Conservation (phyloP, 2,888 invertebrate species). For the Hyposoter didymator region DNA sequence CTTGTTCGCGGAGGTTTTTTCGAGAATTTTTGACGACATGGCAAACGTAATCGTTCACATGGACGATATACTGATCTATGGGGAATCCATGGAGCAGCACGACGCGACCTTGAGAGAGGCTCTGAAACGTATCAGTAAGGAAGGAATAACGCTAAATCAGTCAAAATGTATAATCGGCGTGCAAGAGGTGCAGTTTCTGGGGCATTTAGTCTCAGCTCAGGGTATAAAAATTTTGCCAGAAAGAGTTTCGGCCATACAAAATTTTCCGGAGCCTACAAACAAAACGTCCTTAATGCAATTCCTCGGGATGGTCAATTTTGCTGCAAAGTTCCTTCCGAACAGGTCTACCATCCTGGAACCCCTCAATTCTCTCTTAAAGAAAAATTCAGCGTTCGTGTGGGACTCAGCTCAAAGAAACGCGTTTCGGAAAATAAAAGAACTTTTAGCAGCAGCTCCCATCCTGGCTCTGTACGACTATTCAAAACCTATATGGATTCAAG, state of each 20-base stretch:
- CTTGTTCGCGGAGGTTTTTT: slow-evolving; percentile 61
- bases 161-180: slow-evolving; percentile 72
- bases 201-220: slow-evolving; percentile 68
- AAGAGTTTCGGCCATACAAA: slow-evolving; percentile 63
- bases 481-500: slow-evolving; percentile 52
- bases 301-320: slow-evolving; percentile 66
- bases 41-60: slow-evolving; percentile 38
- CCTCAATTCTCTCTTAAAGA: slow-evolving; percentile 67
- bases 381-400: slow-evolving; percentile 66
- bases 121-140: slow-evolving; percentile 59
- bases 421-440: slow-evolving; percentile 73
- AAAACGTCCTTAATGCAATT: slow-evolving; percentile 67
- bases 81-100: slow-evolving; percentile 66
- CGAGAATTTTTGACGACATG: slow-evolving; percentile 62
- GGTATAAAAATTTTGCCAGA: slow-evolving; percentile 65
- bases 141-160: slow-evolving; percentile 69
- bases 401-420: slow-evolving; percentile 64
- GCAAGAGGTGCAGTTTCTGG: slow-evolving; percentile 69
- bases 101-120: slow-evolving; percentile 66
- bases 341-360: slow-evolving; percentile 67
- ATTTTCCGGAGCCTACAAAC: slow-evolving; percentile 67
- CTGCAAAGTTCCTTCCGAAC: slow-evolving; percentile 67
- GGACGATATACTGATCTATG: slow-evolving; percentile 57
- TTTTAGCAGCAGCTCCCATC: slow-evolving; percentile 71
- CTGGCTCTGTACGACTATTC: slow-evolving; percentile 75